Percentiles rank a stretch among this genome's conserved stretches.
Evolutionary conservation across 2,113 vertebrate species (phyloP).

Genomic region (Polypterus senegalus): DNA sequence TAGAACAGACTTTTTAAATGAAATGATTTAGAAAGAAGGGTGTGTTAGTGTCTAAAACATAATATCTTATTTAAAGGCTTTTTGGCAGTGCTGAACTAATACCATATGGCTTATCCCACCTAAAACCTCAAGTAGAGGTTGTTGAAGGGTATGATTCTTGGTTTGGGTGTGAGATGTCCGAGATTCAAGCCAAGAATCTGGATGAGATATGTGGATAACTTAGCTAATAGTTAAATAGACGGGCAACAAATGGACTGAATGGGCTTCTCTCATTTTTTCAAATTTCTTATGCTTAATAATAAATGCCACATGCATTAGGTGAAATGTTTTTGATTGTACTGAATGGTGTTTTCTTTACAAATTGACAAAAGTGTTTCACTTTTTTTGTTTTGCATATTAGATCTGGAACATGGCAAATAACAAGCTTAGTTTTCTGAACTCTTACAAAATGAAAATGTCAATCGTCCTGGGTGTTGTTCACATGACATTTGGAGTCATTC

Average conservation of each 20-base stretch:
- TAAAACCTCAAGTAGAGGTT: no score
- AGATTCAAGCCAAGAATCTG: no score
- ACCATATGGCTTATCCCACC: no score
- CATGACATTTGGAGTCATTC: slow-evolving; percentile 81
- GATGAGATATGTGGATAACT: no score
- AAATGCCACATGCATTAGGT: not conserved
- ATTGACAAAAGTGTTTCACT: not conserved
- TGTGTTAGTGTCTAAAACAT: no score
- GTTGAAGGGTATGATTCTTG: no score
- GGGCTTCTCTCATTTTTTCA: not conserved
- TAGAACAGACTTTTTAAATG: not conserved
- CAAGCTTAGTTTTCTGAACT: slow-evolving; percentile 88
- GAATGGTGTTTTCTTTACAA: not conserved
- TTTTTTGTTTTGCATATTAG: slow-evolving; percentile 26
- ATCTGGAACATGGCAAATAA: slow-evolving; percentile 93
- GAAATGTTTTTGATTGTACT: not conserved
- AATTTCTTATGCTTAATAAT: not conserved
- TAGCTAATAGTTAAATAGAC: no score
- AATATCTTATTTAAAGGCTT: no score
- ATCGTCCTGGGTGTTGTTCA: slow-evolving; percentile 84
- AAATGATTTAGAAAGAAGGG: no score
- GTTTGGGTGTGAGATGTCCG: no score
- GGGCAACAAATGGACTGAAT: no score
- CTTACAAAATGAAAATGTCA: slow-evolving; percentile 99
- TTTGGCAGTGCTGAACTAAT: no score